A percentile compares a stretch with the other conserved stretches of the same genome.
phyloP scores from a whole-genome alignment of 2,113 vertebrate species.

The Archilochus colubris region DNA sequence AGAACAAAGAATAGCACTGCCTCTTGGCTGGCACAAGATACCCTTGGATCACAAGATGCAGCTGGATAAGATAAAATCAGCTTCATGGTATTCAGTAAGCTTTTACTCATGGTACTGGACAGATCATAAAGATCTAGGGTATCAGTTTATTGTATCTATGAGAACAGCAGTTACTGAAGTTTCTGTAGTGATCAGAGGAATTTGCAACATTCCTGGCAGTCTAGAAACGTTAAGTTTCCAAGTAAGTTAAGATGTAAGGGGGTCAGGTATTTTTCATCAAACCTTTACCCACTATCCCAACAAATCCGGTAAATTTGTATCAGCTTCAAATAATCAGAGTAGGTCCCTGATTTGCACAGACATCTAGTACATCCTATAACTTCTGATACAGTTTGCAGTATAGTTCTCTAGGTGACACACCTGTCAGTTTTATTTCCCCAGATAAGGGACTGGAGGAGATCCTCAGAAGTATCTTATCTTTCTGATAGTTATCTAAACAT shows the following conservation, averaged over 20 bases:
- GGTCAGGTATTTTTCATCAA: neutral
- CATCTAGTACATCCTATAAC: neutral
- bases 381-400: neutral
- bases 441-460: neutral
- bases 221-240: neutral
- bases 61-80: neutral
- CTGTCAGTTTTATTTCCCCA: slow-evolving; percentile 9
- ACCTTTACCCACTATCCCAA: neutral
- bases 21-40: neutral
- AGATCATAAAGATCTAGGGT: neutral
- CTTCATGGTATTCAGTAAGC: neutral
- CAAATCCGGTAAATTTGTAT: neutral
- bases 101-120: neutral
- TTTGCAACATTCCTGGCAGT: neutral
- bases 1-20: neutral
- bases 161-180: neutral
- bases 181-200: neutral
- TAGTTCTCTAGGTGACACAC: neutral
- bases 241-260: neutral
- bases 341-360: neutral
- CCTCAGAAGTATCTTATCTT: slow-evolving; percentile 25
- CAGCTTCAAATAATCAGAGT: neutral
- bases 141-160: neutral
- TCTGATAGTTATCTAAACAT: slow-evolving; percentile 17
- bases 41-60: neutral